Base-by-base conservation (phyloP, 2,888 invertebrate genomes). In the Erebia epiphron region DNA sequence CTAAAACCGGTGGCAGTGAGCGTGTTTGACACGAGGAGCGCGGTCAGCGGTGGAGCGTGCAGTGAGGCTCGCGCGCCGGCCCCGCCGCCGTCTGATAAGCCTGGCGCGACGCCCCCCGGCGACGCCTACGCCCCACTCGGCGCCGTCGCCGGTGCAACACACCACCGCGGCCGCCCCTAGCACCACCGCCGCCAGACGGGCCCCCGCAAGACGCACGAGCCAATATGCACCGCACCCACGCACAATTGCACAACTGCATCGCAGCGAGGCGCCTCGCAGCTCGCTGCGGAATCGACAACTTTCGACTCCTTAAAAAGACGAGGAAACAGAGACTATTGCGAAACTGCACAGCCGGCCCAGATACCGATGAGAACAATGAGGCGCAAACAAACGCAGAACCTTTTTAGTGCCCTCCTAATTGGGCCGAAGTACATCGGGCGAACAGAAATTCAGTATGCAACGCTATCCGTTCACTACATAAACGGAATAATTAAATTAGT, bases 81-180 rank as follows among this genome's bases (percentile, higher is more conserved):
- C 90, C 92, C 91, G 90, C 92, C 89, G 87, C 89, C 88, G 92
- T 86, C 91, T 92, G 92, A 92, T 92, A 92, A 92, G 92, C 88
- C 92, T 89, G 92, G 89, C 91, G 92, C 91, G 92, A 91, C 92
- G 92, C 92, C 92, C 92, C 92, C 90, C 90, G 92, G 89, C 90
- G 91, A 90, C 91, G 92, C 92, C 92, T 91, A 90, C 91, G 92
- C 91, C 92, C 91, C 91, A 88, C 91, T 87, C 88, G 89, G 85
- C 88, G 88, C 86, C 89, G 84, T 84, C 86, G 84, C 84, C 86
- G 85, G 85, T 88, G 90, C 90, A 89, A 84, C 89, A 85, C 89
- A 89, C 91, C 89, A 88, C 89, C 86, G 82, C 85, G 82, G 83
- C 86, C 86, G 86, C 88, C 88, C 89, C 88, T 78, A 82, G 76